Percentiles rank a stretch among this genome's conserved stretches.
phyloP scores from a whole-genome alignment of 2,888 invertebrate species.

The Drosophila subsilvestris region DNA sequence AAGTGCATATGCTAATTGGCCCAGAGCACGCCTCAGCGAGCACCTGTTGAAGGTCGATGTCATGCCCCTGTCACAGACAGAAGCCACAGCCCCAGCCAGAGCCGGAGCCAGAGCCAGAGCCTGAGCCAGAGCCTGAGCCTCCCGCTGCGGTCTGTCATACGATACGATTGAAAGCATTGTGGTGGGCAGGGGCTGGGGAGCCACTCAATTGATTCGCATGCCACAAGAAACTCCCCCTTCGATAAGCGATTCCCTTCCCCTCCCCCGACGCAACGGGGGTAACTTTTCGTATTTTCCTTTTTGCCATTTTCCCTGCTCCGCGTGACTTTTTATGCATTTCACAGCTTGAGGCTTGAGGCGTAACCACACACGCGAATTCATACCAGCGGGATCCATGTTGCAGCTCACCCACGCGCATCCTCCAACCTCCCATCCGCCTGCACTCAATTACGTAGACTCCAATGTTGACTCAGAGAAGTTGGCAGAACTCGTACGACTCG shows the following conservation, averaged over 20 bases:
- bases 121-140: too few species aligned
- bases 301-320: too few species aligned
- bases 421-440: neutral
- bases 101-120: too few species aligned
- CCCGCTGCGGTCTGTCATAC: too few species aligned
- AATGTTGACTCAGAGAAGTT: slow-evolving; percentile 42
- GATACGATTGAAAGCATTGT: too few species aligned
- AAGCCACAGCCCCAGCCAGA: too few species aligned
- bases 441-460: slow-evolving; percentile 38
- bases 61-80: neutral
- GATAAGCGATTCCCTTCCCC: too few species aligned
- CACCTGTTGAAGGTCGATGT: slow-evolving; percentile 39
- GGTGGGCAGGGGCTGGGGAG: too few species aligned
- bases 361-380: neutral
- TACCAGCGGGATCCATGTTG: neutral
- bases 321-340: neutral
- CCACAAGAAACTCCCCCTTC: too few species aligned
- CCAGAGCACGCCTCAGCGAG: slow-evolving; percentile 37
- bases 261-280: too few species aligned
- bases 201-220: too few species aligned
- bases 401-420: neutral
- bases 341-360: neutral
- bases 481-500: slow-evolving; percentile 45
- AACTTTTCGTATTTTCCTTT: too few species aligned
- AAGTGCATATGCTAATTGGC: slow-evolving; percentile 49